Percentiles rank a stretch among this genome's conserved stretches.
phyloP scores from a whole-genome alignment of 2,113 vertebrate genomes.

The Plecotus auritus region DNA sequence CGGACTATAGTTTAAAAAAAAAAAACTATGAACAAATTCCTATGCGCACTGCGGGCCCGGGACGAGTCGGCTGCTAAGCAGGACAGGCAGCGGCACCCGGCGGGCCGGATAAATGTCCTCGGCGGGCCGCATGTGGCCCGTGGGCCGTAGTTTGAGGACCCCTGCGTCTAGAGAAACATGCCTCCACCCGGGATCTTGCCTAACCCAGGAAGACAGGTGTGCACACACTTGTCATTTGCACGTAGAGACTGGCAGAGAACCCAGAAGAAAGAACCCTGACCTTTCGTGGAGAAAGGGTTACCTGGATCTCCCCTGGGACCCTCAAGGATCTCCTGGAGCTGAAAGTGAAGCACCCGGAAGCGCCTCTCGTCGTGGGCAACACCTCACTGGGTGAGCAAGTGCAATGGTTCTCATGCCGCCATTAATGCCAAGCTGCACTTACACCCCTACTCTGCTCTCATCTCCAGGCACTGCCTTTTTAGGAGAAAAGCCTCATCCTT shows the following conservation, averaged over 20 bases:
- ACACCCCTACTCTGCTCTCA: not conserved
- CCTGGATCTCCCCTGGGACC: conserved; percentile 82
- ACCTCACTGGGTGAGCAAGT: conserved; percentile 83
- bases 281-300: conserved; percentile 84
- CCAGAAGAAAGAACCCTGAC: conserved; percentile 73
- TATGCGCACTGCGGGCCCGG: too few relatives aligned
- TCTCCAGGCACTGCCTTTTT: not conserved
- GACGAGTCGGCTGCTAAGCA: too few relatives aligned
- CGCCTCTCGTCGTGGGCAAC: conserved; percentile 88
- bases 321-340: conserved; percentile 87
- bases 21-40: too few relatives aligned
- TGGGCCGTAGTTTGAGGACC: too few relatives aligned
- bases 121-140: too few relatives aligned
- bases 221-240: not conserved
- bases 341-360: conserved; percentile 81
- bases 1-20: too few relatives aligned
- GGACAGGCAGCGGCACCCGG: too few relatives aligned
- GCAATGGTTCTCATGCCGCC: accelerated
- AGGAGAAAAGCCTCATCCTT: not conserved
- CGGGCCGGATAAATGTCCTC: too few relatives aligned
- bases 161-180: not conserved
- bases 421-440: not conserved
- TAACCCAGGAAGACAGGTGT: not conserved
- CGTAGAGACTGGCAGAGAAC: conserved; percentile 78
- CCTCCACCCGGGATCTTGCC: not conserved